These are phyloP conservation scores for Nesidiocoris tenuis DNA, from an alignment of 2,888 invertebrate species.

Conservation along the genomic window DNA sequence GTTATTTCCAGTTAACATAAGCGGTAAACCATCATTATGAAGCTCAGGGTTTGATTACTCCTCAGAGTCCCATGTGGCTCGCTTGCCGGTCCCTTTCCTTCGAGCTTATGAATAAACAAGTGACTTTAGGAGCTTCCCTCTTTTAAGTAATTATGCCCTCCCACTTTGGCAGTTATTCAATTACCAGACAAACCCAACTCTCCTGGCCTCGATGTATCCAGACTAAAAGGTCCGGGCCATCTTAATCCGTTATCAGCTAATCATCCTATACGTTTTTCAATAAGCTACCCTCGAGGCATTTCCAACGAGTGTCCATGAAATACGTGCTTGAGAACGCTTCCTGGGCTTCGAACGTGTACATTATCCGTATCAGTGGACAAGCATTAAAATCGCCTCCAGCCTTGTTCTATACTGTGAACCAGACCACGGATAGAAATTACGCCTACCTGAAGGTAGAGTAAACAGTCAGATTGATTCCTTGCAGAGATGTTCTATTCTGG, in stretches of 20 bases:
- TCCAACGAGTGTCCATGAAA: too few relatives aligned
- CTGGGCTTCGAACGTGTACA: too few relatives aligned
- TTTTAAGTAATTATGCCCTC: conserved; percentile 31
- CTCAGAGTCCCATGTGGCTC: conserved; percentile 28
- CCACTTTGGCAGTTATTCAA: conserved; percentile 30
- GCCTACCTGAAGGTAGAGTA: background rate
- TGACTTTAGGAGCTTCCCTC: conserved; percentile 22
- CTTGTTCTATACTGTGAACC: too few relatives aligned
- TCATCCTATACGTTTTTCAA: too few relatives aligned
- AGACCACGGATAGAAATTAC: too few relatives aligned
- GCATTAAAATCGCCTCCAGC: too few relatives aligned
- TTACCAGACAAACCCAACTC: conserved; percentile 15
- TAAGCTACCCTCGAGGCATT: too few relatives aligned
- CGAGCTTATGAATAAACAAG: conserved; percentile 27
- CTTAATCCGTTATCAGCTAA: too few relatives aligned
- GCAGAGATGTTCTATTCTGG: background rate
- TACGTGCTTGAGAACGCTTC: too few relatives aligned
- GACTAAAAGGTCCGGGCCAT: too few relatives aligned
- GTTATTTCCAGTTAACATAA: background rate
- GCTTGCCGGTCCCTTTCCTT: conserved; percentile 13
- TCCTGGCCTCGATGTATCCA: background rate
- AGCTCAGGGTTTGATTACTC: conserved; percentile 27
- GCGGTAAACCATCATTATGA: conserved; percentile 27
- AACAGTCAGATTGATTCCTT: background rate
- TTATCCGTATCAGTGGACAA: too few relatives aligned